Conservation (phyloP, 2,888 invertebrate species). For the Cephalotes varians region DNA sequence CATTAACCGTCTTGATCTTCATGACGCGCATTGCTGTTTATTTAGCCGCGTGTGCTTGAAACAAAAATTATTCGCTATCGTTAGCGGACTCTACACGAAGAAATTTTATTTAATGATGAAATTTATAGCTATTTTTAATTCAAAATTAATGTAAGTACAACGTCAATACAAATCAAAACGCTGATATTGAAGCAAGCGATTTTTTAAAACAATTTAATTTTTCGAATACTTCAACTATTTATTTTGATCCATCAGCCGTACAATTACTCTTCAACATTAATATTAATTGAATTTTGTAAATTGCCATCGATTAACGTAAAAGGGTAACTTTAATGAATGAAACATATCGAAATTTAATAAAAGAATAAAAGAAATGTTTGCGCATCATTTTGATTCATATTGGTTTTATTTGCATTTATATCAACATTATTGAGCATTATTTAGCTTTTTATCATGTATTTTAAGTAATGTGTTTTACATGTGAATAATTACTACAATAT, state of each 20-base stretch:
- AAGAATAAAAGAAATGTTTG: neutral
- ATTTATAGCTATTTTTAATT: constrained; percentile 2
- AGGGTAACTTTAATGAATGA: neutral
- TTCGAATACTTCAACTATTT: neutral
- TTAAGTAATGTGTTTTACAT: no score
- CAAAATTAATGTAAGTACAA: neutral
- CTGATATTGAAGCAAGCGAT: neutral
- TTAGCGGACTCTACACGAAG: neutral
- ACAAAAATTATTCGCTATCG: neutral
- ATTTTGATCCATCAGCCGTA: neutral
- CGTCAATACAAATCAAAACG: neutral
- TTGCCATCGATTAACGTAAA: neutral
- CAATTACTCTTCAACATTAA: constrained; percentile 8
- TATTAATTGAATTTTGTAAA: neutral
- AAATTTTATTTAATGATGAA: constrained; percentile 12
- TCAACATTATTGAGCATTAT: no score
- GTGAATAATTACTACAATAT: no score
- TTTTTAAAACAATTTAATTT: neutral
- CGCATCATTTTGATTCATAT: neutral
- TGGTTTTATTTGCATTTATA: neutral
- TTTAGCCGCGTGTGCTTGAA: constrained; percentile 32
- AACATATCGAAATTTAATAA: neutral
- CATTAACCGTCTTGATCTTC: neutral
- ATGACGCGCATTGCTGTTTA: neutral
- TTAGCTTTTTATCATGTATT: neutral